Conservation (phyloP, 2,888 invertebrate species). For the Hoplodrina ambigua region DNA sequence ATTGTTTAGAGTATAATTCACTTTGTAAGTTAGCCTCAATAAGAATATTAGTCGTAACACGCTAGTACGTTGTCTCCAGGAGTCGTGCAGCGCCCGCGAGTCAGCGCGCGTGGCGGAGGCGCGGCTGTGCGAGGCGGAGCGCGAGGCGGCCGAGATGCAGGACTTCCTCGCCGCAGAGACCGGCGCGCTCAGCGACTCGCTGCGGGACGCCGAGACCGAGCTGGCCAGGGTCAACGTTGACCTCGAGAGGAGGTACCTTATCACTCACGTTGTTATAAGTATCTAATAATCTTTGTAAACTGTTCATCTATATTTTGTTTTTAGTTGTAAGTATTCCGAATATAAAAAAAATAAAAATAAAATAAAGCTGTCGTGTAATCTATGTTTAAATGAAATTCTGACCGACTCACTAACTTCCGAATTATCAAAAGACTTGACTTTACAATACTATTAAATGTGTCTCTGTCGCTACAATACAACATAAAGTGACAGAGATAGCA, state of each 20-base stretch:
- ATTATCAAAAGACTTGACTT: no score
- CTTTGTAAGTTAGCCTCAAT: no score
- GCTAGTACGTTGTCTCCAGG: slow-evolving; percentile 77
- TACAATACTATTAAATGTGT: no score
- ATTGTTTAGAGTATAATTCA: no score
- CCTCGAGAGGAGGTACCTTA: slow-evolving; percentile 79
- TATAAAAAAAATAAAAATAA: no score
- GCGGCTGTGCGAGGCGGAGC: slow-evolving; percentile 94
- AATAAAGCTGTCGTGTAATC: neutral
- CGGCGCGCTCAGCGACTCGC: slow-evolving; percentile 93
- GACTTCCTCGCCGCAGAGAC: slow-evolving; percentile 97
- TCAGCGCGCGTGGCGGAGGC: slow-evolving; percentile 92
- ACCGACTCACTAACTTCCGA: neutral
- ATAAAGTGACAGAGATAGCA: no score
- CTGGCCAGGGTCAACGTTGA: slow-evolving; percentile 82
- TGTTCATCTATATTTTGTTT: no score
- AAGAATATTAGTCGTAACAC: neutral
- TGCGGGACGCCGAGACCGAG: slow-evolving; percentile 94
- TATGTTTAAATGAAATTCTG: neutral
- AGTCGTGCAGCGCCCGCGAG: slow-evolving; percentile 92
- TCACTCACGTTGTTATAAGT: no score
- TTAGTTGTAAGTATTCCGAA: no score
- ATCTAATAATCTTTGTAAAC: no score
- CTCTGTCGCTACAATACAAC: no score
- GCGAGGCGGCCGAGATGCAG: slow-evolving; percentile 95